Percentiles rank a stretch among this genome's conserved stretches.
phyloP scores from a whole-genome alignment of 2,888 invertebrate genomes.

The Acleris sparsana region DNA sequence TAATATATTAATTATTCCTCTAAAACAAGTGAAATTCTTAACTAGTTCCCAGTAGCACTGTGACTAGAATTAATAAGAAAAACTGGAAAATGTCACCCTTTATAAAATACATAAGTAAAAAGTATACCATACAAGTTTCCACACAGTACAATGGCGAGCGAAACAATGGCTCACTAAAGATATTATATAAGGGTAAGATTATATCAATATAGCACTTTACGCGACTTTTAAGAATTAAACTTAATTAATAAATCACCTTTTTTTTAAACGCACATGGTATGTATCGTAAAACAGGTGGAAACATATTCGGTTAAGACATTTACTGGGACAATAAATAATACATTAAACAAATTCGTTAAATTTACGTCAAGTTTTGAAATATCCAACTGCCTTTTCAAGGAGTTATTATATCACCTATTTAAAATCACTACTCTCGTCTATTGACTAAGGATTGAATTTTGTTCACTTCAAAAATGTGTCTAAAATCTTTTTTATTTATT shows the following conservation, averaged over 20 bases:
- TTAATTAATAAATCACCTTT: constrained; percentile 11
- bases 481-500: constrained; percentile 27
- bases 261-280: constrained; percentile 3
- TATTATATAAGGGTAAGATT: constrained; percentile 29
- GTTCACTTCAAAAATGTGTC: constrained; percentile 34
- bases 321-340: no score
- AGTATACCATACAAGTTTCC: constrained; percentile 19
- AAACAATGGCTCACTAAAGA: constrained; percentile 46
- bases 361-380: constrained; percentile 4
- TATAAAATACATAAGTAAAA: constrained; percentile 44
- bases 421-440: constrained; percentile 10
- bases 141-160: constrained; percentile 50
- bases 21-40: constrained; percentile 41
- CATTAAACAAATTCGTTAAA: neutral
- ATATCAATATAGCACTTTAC: constrained; percentile 34
- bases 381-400: constrained; percentile 8
- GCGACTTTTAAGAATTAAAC: constrained; percentile 17
- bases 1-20: constrained; percentile 31
- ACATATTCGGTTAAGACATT: neutral
- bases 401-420: constrained; percentile 1
- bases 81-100: constrained; percentile 43
- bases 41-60: constrained; percentile 71
- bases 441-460: constrained; percentile 16
- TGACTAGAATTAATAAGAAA: constrained; percentile 70
- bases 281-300: neutral